These are phyloP conservation scores for Circaetus cinerascens DNA, from an alignment of 2,113 vertebrate species.

Conservation along the genomic window DNA sequence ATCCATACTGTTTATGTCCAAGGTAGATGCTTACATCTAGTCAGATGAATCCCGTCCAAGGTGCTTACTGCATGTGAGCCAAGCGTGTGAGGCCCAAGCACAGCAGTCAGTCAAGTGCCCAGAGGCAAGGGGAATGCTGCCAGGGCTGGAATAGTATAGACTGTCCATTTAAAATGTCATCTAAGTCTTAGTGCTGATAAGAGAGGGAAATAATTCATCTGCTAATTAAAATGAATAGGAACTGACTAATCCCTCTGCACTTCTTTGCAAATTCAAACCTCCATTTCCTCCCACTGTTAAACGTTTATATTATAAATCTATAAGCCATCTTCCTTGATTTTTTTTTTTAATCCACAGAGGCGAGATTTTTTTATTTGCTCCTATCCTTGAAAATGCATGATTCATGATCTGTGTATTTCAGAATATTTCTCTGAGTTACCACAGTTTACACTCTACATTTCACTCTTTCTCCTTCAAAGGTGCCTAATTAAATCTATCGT, in stretches of 20 bases:
- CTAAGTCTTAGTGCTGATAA: neutral
- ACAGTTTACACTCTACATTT: neutral
- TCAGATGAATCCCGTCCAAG: neutral
- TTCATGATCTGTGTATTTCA: neutral
- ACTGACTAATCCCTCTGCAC: neutral
- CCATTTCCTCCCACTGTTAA: neutral
- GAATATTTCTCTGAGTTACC: neutral
- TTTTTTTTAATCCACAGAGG: neutral
- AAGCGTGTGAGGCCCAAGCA: neutral
- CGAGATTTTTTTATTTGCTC: neutral
- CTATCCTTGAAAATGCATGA: neutral
- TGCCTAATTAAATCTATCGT: neutral
- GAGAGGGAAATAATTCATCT: constrained; percentile 1
- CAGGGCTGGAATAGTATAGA: neutral
- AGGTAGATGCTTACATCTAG: neutral
- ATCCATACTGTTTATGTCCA: neutral
- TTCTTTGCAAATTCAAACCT: neutral
- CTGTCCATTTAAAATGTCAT: neutral
- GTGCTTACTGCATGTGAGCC: neutral
- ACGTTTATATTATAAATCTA: neutral
- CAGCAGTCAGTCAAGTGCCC: neutral
- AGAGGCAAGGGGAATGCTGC: neutral
- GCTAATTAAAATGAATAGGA: constrained; percentile 2
- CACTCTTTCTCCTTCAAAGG: neutral
- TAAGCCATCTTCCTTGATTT: neutral